Evolutionary conservation across 2,797 vertebrate genomes (phyloP).

Genomic region (Lemur catta): DNA sequence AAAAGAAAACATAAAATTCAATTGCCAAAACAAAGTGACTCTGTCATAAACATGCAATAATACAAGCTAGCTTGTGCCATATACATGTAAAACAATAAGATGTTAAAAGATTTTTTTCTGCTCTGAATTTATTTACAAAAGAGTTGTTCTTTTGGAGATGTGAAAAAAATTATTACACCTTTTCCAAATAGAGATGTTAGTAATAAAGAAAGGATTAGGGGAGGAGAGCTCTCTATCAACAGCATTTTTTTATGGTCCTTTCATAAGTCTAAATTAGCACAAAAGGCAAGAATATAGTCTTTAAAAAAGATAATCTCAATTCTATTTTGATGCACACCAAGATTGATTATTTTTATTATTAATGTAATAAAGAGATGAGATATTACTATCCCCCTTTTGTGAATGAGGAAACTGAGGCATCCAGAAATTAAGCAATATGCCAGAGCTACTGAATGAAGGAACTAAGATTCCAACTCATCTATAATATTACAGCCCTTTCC

Average conservation of each 20-base stretch:
- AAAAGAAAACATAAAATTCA: conserved; percentile 42
- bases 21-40: not conserved
- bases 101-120: conserved; percentile 25
- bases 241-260: not conserved
- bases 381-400: not conserved
- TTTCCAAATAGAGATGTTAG: not conserved
- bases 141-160: not conserved
- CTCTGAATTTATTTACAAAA: conserved; percentile 7
- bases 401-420: not conserved
- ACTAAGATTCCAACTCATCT: not conserved
- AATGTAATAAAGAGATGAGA: not conserved
- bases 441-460: not conserved
- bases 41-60: not conserved
- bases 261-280: conserved; percentile 12
- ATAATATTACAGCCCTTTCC: not conserved
- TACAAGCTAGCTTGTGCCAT: not conserved
- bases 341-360: not conserved
- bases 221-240: not conserved
- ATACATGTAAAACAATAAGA: not conserved
- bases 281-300: not conserved
- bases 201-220: not conserved
- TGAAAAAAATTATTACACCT: not conserved
- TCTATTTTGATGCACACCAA: conserved; percentile 26
- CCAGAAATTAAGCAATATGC: not conserved
- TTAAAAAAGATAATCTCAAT: conserved; percentile 42